These are phyloP conservation scores for Danio kyathit DNA, from an alignment of 2,797 vertebrate species.

Conservation along the genomic window DNA sequence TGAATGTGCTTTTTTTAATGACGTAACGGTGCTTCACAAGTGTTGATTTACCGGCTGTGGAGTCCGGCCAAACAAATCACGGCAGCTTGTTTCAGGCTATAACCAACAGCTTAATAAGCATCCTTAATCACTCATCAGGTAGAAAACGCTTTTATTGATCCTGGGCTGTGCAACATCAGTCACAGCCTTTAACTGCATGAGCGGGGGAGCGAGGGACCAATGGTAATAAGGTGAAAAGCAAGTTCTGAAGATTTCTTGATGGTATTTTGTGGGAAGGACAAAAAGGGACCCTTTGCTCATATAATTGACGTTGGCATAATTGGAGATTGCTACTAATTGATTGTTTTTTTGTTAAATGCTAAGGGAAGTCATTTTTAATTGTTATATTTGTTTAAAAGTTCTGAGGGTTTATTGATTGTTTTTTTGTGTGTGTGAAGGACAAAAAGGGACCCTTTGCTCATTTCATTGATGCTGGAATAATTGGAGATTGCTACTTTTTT, in stretches of 20 bases:
- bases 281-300: neutral
- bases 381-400: too few species aligned
- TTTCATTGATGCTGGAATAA: neutral
- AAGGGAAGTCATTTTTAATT: too few species aligned
- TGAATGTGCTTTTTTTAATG: slow-evolving; percentile 24
- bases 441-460: neutral
- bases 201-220: neutral
- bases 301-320: neutral
- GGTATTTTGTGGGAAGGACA: neutral
- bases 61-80: neutral
- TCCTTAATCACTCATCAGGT: slow-evolving; percentile 44
- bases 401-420: too few species aligned
- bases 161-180: slow-evolving; percentile 19
- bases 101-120: slow-evolving; percentile 19
- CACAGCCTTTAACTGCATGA: slow-evolving; percentile 5
- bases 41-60: slow-evolving; percentile 29
- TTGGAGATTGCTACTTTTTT: neutral
- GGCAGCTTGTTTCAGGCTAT: neutral
- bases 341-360: too few species aligned
- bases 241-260: slow-evolving; percentile 12
- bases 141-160: slow-evolving; percentile 42
- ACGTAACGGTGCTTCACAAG: slow-evolving; percentile 14
- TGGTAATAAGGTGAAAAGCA: slow-evolving; percentile 3
- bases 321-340: too few species aligned
- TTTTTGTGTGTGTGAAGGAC: neutral